A percentile compares a stretch with the other conserved stretches of the same genome.
These are phyloP conservation scores for Neuroterus valhalla DNA, from an alignment of 1,140 invertebrate species.

Conservation along the genomic window DNA sequence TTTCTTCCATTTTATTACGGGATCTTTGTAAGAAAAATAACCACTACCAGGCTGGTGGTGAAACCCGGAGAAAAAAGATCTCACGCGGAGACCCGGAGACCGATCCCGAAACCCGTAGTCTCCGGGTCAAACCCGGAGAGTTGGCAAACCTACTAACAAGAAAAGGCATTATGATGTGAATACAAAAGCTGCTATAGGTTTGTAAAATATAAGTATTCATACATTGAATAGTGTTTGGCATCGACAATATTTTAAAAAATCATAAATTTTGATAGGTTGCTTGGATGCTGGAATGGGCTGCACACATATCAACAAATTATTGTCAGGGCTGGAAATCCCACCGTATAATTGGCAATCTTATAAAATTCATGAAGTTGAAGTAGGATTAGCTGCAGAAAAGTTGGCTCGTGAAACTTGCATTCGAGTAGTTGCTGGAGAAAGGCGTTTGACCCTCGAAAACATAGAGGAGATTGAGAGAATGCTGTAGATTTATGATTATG, in stretches of 20 bases:
- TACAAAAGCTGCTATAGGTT: slow-evolving; percentile 24
- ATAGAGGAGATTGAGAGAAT: slow-evolving; percentile 29
- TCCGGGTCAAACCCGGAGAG: too few relatives aligned
- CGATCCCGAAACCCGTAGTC: too few relatives aligned
- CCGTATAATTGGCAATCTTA: slow-evolving; percentile 32
- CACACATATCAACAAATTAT: slow-evolving; percentile 43
- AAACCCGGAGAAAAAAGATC: too few relatives aligned
- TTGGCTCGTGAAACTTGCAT: slow-evolving; percentile 41
- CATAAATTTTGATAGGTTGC: slow-evolving; percentile 32
- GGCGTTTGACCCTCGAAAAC: slow-evolving; percentile 38
- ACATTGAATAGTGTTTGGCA: too few relatives aligned
- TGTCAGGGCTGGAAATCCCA: slow-evolving; percentile 34
- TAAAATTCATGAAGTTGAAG: slow-evolving; percentile 43
- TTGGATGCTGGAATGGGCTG: slow-evolving; percentile 39
- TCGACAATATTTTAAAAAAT: too few relatives aligned
- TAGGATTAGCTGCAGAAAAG: slow-evolving; percentile 39
- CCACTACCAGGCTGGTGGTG: too few relatives aligned
- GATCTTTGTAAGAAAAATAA: too few relatives aligned
- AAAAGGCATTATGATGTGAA: slow-evolving; percentile 25
- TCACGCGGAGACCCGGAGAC: too few relatives aligned
- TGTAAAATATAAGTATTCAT: neutral
- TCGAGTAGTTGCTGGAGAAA: slow-evolving; percentile 35
- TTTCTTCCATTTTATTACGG: too few relatives aligned
- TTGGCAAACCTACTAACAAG: too few relatives aligned
- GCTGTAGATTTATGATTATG: slow-evolving; percentile 33